Percentiles rank a stretch among this genome's conserved stretches.
phyloP scores from a whole-genome alignment of 2,888 invertebrate genomes.

The Leptopilina syphax region DNA sequence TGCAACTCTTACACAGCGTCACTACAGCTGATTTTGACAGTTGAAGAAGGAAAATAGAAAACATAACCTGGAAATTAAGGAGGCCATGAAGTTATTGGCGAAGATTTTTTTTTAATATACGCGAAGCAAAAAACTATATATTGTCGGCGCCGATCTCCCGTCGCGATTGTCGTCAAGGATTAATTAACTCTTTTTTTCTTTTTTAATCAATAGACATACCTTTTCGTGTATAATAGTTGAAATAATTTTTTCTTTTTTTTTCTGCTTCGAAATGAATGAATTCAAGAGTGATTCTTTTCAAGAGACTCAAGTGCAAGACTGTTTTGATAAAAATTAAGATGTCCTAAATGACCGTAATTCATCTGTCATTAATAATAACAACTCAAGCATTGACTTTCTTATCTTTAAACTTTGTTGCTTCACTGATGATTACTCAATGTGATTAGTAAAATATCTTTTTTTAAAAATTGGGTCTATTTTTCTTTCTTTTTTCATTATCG shows the following conservation, averaged over 20 bases:
- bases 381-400: constrained; percentile 53
- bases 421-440: constrained; percentile 55
- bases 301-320: neutral
- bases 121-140: constrained; percentile 34
- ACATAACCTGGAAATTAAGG: constrained; percentile 22
- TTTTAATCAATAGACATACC: constrained; percentile 47
- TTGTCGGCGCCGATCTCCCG: constrained; percentile 54
- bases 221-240: neutral
- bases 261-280: neutral
- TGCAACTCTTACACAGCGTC: neutral
- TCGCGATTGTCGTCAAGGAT: constrained; percentile 52
- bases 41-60: neutral
- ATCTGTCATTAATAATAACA: constrained; percentile 42
- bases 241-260: too few species aligned
- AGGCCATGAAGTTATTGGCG: neutral
- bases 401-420: constrained; percentile 48
- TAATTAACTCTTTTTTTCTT: constrained; percentile 50
- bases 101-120: neutral
- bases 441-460: constrained; percentile 47
- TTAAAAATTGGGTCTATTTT: constrained; percentile 50
- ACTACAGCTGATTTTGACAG: constrained; percentile 4
- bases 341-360: neutral
- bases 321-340: neutral
- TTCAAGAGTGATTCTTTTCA: neutral
- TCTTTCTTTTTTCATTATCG: neutral